Conservation (phyloP, 2,113 vertebrate genomes). For the Sula dactylatra region DNA sequence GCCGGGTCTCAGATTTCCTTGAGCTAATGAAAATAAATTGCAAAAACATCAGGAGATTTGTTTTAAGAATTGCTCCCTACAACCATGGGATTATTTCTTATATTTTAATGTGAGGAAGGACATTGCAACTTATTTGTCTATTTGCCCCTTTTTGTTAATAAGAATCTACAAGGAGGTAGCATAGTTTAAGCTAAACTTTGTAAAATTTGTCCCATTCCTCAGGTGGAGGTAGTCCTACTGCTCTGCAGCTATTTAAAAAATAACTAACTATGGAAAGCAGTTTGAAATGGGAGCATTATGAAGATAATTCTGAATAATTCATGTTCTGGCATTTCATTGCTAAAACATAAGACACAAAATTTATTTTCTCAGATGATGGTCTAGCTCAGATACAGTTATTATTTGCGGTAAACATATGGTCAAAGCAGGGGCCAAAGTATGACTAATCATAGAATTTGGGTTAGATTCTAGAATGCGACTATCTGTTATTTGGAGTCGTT, state of each 20-base stretch:
- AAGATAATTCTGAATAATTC: not conserved
- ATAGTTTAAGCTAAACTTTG: not conserved
- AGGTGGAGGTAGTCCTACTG: not conserved
- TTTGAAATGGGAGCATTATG: not conserved
- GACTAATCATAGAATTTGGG: not conserved
- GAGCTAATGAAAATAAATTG: not conserved
- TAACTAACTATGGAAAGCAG: not conserved
- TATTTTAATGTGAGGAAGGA: not conserved
- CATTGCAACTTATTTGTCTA: not conserved
- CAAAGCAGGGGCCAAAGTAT: not conserved
- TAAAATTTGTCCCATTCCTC: not conserved
- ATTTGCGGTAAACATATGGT: not conserved
- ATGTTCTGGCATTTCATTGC: not conserved
- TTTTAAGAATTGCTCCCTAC: not conserved
- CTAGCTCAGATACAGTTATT: not conserved
- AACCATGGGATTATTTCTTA: not conserved
- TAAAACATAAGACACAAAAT: not conserved
- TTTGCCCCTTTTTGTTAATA: not conserved
- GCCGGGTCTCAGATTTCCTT: not conserved
- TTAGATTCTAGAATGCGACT: not conserved
- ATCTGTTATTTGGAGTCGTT: not conserved
- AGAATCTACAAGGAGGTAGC: not conserved
- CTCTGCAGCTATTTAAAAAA: not conserved
- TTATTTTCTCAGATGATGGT: not conserved
- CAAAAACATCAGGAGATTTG: not conserved